These are phyloP conservation scores for Apis laboriosa DNA, from an alignment of 1,140 invertebrate genomes.

Conservation along the genomic window DNA sequence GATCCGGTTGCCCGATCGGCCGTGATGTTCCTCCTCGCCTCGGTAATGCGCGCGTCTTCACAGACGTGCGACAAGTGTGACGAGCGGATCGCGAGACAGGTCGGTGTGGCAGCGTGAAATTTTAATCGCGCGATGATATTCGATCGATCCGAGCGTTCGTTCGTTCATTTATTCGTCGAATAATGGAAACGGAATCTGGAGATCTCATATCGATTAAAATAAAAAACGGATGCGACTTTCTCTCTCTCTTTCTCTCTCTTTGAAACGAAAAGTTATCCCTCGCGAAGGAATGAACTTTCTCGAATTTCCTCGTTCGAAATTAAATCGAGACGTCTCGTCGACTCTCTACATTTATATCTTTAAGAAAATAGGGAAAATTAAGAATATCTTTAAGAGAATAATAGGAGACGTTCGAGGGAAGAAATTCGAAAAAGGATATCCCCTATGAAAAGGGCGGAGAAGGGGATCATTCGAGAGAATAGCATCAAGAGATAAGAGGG, in stretches of 20 bases:
- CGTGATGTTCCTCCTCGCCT: conserved; percentile 34
- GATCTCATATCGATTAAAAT: too few relatives aligned
- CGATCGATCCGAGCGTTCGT: neutral
- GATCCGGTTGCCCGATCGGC: conserved; percentile 50
- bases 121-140: conserved; percentile 16
- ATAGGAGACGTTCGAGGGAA: too few relatives aligned
- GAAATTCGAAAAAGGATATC: too few relatives aligned
- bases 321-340: too few relatives aligned
- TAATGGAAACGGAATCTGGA: neutral
- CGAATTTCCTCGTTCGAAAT: too few relatives aligned
- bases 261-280: too few relatives aligned
- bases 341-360: too few relatives aligned
- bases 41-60: conserved; percentile 44
- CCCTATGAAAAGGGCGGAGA: conserved; percentile 49
- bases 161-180: neutral
- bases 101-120: neutral
- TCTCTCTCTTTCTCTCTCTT: too few relatives aligned
- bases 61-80: neutral
- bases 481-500: conserved; percentile 58
- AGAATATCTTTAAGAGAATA: too few relatives aligned
- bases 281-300: too few relatives aligned
- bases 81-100: neutral
- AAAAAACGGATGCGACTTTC: too few relatives aligned
- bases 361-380: too few relatives aligned
- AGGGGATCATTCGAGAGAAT: conserved; percentile 25